Evolutionary conservation across 64 coral and sea anemone genomes (phyloP), one percentile per base, ranked within the genome.

Genomic region (Exaiptasia diaphana): DNA sequence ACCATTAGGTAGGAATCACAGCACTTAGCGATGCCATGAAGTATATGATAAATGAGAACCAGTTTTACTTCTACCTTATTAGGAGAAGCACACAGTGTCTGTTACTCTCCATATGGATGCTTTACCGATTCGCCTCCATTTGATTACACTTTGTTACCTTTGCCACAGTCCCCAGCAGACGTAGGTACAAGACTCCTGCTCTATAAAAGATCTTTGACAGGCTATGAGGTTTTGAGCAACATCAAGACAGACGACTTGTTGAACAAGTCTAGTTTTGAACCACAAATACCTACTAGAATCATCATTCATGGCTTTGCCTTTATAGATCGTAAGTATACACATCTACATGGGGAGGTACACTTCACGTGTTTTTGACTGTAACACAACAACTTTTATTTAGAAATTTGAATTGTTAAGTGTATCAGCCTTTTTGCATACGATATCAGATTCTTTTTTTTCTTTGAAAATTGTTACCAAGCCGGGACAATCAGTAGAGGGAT

Each of bases 241-340:
- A n/a, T 67, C 18, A 27, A 39, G 3, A 24, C 25, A 10, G 13
- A 25, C 4, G 49, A 7, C 3, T 43, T 34, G 1, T 54, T 87
- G 3, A 41, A 4, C 25, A 14, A 34, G 13, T 56, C 84, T 10
- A 35, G 38, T 20, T 87, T 68, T 63, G 6, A 43, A 0, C 61
- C 64, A 46, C 26, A 17, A 24, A 11, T 38, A 13, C 21, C 22
- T 20, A 87, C 84, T 5, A 67, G 61, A 9, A 57, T 87, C 4
- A 13, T 87, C 4, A 55, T 87, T 39, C 84, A 87, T 69, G 84
- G 84, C 11, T 87, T 41, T 56, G 24, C 1, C 27, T 72, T 38
- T 41, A 21, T 36, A 32, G 54, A 79, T 21, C 40, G 75, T 55
- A 39, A 60, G 75, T 39, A 65, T n/a, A n/a, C n/a, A n/a, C n/a